These are phyloP conservation scores for Australoheros scitulus DNA, from an alignment of 2,113 vertebrate genomes.

Conservation along the genomic window DNA sequence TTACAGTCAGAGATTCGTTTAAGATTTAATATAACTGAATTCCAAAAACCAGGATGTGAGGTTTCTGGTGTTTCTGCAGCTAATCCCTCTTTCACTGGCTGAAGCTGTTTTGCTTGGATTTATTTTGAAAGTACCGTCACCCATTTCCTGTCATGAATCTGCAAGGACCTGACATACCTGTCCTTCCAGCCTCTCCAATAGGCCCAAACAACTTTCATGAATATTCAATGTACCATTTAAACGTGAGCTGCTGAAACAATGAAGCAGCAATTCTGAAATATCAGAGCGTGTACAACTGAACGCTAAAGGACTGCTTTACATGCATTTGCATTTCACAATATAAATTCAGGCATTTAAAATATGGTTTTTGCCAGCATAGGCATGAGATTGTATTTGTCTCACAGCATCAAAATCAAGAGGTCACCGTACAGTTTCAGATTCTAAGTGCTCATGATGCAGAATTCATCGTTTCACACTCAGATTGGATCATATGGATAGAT, in stretches of 20 bases:
- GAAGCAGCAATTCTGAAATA: not conserved
- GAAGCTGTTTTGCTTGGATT: not conserved
- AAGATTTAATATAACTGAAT: not conserved
- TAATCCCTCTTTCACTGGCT: not conserved
- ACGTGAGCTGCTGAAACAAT: slow-evolving; percentile 28
- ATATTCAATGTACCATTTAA: slow-evolving; percentile 37
- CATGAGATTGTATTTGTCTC: not conserved
- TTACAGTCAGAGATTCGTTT: not conserved
- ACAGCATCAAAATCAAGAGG: not conserved
- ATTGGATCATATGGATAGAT: no score
- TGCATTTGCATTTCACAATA: not conserved
- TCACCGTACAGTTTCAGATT: not conserved
- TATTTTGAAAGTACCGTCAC: slow-evolving; percentile 43
- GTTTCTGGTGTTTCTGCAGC: not conserved
- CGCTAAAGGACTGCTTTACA: not conserved
- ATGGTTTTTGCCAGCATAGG: not conserved
- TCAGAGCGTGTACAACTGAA: not conserved
- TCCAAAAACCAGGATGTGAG: not conserved
- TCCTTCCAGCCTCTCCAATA: not conserved
- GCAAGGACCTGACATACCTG: not conserved
- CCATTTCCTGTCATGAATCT: accelerated
- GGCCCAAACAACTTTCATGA: slow-evolving; percentile 25
- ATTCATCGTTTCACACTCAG: not conserved
- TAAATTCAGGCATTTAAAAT: not conserved
- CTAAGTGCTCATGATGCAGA: not conserved